A percentile compares a stretch with the other conserved stretches of the same genome.
Evolutionary conservation across 2,797 vertebrate species (phyloP).

Genomic region (Lepus oiostolus): DNA sequence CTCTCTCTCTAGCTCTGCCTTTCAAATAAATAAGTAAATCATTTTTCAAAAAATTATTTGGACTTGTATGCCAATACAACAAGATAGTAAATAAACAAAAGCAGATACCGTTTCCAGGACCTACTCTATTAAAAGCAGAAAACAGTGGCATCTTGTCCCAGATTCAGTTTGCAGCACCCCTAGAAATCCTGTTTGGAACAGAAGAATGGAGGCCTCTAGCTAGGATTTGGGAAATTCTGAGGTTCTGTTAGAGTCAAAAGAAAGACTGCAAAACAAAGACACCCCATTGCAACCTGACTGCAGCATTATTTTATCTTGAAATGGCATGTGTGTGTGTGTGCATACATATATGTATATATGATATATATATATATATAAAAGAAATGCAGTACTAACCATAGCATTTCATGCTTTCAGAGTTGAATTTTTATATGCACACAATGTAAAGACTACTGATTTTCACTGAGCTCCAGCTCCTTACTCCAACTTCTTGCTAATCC

Average conservation of each 20-base stretch:
- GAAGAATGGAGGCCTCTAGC: neutral
- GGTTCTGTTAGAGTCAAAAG: neutral
- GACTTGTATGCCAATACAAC: neutral
- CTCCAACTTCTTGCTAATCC: too few relatives aligned
- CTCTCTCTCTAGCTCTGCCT: too few relatives aligned
- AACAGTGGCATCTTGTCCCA: neutral
- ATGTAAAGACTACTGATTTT: neutral
- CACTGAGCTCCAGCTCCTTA: neutral
- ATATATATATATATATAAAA: neutral
- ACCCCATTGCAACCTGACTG: neutral
- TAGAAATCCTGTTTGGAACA: neutral
- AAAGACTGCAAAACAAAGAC: neutral
- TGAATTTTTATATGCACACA: neutral
- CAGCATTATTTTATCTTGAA: neutral
- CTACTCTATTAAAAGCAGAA: neutral
- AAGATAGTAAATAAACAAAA: neutral
- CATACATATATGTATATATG: too few relatives aligned
- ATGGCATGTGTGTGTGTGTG: neutral
- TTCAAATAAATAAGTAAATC: too few relatives aligned
- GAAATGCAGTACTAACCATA: neutral
- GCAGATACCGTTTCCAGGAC: neutral
- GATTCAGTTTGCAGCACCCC: neutral
- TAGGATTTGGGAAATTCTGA: neutral
- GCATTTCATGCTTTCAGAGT: neutral
- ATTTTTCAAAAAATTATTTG: neutral